Evolutionary conservation across 37 sponge, comb jelly and placozoan genomes (phyloP).

Genomic region (Theonella swinhoei): DNA sequence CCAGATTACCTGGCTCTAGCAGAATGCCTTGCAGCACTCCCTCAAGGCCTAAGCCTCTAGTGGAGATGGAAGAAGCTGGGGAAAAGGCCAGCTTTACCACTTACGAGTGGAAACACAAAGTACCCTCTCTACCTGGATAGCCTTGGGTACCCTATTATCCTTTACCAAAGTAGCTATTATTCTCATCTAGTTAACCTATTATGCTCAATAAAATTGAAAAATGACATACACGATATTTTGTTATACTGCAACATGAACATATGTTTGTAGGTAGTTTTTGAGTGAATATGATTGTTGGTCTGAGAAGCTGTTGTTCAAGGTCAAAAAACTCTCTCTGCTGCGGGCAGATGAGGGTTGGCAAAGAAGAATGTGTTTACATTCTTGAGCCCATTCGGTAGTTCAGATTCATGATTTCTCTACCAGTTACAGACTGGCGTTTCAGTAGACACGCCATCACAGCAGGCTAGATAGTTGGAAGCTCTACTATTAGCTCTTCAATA

Average conservation of each 20-base stretch:
- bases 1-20: no score
- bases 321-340: not conserved
- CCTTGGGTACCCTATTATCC: no score
- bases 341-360: not conserved
- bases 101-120: no score
- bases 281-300: not conserved
- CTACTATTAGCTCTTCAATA: not conserved
- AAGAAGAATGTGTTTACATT: not conserved
- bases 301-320: not conserved
- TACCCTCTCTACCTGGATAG: no score
- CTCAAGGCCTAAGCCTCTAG: no score
- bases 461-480: not conserved
- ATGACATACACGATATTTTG: not conserved
- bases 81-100: no score
- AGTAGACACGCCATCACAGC: not conserved
- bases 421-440: not conserved
- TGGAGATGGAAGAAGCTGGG: no score
- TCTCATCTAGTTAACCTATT: not conserved
- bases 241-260: not conserved
- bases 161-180: not conserved
- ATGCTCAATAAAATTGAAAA: not conserved
- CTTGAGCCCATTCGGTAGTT: not conserved
- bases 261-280: not conserved
- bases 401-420: not conserved
- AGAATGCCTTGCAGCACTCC: no score